Evolutionary conservation across 1,140 invertebrate species (phyloP), one percentile per base, ranked within the genome.

Genomic region (Pogonus chalceus): DNA sequence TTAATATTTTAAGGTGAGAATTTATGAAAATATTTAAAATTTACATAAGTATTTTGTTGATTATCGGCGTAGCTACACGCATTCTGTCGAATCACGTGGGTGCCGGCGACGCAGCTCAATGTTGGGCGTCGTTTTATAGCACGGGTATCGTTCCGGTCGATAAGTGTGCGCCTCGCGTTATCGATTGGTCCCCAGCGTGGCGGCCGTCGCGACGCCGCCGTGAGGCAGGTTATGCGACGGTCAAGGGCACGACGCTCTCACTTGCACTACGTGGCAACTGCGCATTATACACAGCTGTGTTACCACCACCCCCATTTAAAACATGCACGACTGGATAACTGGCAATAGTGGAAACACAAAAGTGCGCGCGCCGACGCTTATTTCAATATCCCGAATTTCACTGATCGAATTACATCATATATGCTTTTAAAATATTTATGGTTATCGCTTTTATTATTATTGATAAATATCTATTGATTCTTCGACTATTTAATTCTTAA

Each of bases 221-320:
- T 53, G 52, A 47, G 52, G 52, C 52, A 53, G 52, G 52, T 53
- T 53, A 53, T 23, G 52, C 39, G 14, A 53, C 37, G 52, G 52
- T 53, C 52, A 53, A 53, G 52, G 52, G 37, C 52, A 39, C 51
- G n/a, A 31, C 26, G 26, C 26, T 31, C 26, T 31, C 26, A 14
- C 26, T 31, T 31, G 26, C 14, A 14, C 14, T 31, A 2, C n/a
- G n/a, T n/a, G n/a, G n/a, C 76, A n/a, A 55, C 62, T 2, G 77
- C 75, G 21, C 74, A 67, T 31, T 73, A 76, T 55, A 66, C 77
- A 24, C 70, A n/a, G n/a, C n/a, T n/a, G n/a, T n/a, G n/a, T n/a
- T n/a, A n/a, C n/a, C n/a, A n/a, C n/a, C n/a, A n/a, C n/a, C n/a
- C n/a, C n/a, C n/a, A n/a, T n/a, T n/a, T n/a, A n/a, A n/a, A n/a